These are phyloP conservation scores for Zaprionus lineosus DNA, from an alignment of 2,888 invertebrate genomes.

Conservation along the genomic window DNA sequence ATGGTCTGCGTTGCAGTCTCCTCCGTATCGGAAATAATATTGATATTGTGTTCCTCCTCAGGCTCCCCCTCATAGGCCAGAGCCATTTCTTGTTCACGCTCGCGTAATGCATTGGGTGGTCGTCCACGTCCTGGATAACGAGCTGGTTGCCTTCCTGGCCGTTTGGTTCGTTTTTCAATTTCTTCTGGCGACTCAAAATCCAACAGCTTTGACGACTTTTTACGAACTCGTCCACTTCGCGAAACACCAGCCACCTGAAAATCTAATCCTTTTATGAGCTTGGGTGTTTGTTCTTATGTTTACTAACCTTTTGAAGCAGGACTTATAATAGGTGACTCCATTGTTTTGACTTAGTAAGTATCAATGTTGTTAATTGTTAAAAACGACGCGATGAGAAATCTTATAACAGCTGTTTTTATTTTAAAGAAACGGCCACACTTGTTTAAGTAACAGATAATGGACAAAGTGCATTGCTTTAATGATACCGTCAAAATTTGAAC, in stretches of 20 bases:
- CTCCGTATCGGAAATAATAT: slow-evolving; percentile 32
- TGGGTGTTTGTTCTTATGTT: not conserved
- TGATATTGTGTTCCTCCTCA: slow-evolving; percentile 19
- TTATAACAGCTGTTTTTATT: slow-evolving; percentile 34
- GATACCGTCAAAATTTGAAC: no score
- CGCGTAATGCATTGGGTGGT: slow-evolving; percentile 55
- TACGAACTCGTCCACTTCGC: slow-evolving; percentile 93
- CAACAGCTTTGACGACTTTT: slow-evolving; percentile 96
- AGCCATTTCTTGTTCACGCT: slow-evolving; percentile 39
- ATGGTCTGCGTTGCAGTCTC: slow-evolving; percentile 22
- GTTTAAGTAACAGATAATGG: not conserved
- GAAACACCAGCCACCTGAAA: slow-evolving; percentile 93
- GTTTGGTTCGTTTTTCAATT: slow-evolving; percentile 84
- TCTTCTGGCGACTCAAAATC: slow-evolving; percentile 97
- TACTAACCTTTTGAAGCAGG: slow-evolving; percentile 29
- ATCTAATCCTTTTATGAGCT: slow-evolving; percentile 83
- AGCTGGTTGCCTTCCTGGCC: slow-evolving; percentile 44
- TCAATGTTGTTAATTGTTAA: slow-evolving; percentile 40
- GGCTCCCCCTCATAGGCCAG: slow-evolving; percentile 35
- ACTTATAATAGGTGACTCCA: slow-evolving; percentile 36
- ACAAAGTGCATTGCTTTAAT: not conserved
- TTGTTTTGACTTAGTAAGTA: slow-evolving; percentile 36
- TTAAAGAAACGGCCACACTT: slow-evolving; percentile 13
- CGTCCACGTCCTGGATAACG: slow-evolving; percentile 58
- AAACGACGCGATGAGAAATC: slow-evolving; percentile 45